Base-by-base conservation (phyloP, 1,140 invertebrate species). In the Hypothenemus hampei region DNA sequence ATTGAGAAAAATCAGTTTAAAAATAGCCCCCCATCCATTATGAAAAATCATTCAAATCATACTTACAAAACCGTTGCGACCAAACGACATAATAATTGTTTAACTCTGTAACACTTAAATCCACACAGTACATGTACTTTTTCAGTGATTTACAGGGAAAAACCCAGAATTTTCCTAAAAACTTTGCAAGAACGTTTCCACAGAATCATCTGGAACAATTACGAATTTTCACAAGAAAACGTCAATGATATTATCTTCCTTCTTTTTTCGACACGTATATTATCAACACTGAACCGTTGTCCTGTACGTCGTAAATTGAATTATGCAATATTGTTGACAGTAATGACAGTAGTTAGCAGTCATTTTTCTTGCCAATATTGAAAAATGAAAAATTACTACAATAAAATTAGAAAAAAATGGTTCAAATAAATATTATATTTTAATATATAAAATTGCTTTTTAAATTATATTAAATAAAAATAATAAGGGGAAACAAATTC, bases 1-100 rank as follows among this genome's bases (percentile, higher is more conserved):
- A 51, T 37, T 51, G 10, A 5, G 18, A 36, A 43, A 50, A 24
- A 43, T 41, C 35, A 16, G 10, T 24, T 51, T 51, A 51, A 41
- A 41, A 41, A 43, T 33, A 43, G 49, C 37, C 49, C 37, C 43
- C 10, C n/a, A n/a, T n/a, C n/a, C n/a, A n/a, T n/a, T n/a, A n/a
- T 18, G 16, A 35, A 41, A n/a, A 40, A 37, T 16, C 22, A 43
- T 31, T 51, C 31, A 15, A 10, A 13, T n/a, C 13, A 51, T 51
- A 51, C 49, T 51, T 51, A 51, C 49, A 41, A 51, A 51, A 51
- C 16, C 49, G 37, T 21, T 51, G 22, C 49, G 49, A 26, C 49
- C 43, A 43, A 51, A 51, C 41, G 49, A 26, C 49, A 51, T 51
- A n/a, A n/a, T n/a, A n/a, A n/a, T n/a, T n/a, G n/a, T 41, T 41